Evolutionary conservation across 2,888 invertebrate genomes (phyloP).

Genomic region (Tenthredo scrophulariae): DNA sequence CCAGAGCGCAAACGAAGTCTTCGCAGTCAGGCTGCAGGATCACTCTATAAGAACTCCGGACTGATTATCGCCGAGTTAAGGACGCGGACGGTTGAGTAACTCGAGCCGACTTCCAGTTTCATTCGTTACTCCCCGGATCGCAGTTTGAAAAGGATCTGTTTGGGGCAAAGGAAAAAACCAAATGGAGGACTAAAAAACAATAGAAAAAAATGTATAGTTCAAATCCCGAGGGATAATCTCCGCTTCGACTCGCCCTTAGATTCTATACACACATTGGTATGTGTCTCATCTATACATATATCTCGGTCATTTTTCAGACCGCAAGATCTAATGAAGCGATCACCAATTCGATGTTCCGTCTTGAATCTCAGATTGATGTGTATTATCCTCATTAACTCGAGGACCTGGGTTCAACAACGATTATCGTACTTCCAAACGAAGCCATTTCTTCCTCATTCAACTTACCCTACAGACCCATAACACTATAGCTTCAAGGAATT

Average conservation of each 20-base stretch:
- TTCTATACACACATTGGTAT: background rate
- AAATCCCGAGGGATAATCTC: slow-evolving; percentile 35
- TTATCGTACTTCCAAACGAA: slow-evolving; percentile 32
- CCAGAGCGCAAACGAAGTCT: slow-evolving; percentile 12
- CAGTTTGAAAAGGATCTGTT: slow-evolving; percentile 30
- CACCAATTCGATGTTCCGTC: slow-evolving; percentile 8
- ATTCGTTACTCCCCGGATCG: slow-evolving; percentile 38
- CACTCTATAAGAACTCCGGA: slow-evolving; percentile 27
- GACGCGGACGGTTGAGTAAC: slow-evolving; percentile 33
- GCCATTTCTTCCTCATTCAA: slow-evolving; percentile 5
- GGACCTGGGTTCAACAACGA: slow-evolving; percentile 5
- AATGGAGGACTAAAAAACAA: slow-evolving; percentile 14
- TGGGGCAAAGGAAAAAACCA: slow-evolving; percentile 19
- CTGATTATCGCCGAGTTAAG: slow-evolving; percentile 45
- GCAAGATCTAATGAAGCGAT: slow-evolving; percentile 44
- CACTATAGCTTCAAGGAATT: background rate
- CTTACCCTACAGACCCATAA: background rate
- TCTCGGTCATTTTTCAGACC: slow-evolving; percentile 18
- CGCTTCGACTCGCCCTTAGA: slow-evolving; percentile 6
- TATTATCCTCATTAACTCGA: slow-evolving; percentile 18
- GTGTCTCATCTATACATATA: background rate
- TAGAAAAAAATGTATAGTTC: slow-evolving; percentile 7
- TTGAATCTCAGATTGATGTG: slow-evolving; percentile 33
- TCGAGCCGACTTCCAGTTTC: slow-evolving; percentile 42
- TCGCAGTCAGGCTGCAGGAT: background rate